Evolutionary conservation across 2,888 invertebrate species (phyloP).

Genomic region (Dicyrtoma fusca): DNA sequence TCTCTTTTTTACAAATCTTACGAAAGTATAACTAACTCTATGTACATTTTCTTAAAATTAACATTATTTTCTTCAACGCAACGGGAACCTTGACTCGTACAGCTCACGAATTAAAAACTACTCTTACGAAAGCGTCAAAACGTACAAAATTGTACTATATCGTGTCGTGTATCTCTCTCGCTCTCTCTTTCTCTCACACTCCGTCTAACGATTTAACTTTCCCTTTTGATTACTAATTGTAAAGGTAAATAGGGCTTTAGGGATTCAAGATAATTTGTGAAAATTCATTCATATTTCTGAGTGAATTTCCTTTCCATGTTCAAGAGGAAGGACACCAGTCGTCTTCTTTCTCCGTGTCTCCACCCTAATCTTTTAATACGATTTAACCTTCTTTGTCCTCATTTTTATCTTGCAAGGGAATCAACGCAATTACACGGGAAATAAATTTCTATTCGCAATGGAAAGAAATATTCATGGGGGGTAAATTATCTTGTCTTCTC

Average conservation of each 20-base stretch:
- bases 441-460: slow-evolving; percentile 15
- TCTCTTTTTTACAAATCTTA: slow-evolving; percentile 22
- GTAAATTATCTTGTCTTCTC: slow-evolving; percentile 23
- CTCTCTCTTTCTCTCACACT: too few relatives aligned
- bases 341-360: not conserved
- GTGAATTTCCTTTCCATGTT: slow-evolving; percentile 2
- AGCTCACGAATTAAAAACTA: too few relatives aligned
- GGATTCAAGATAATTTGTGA: too few relatives aligned
- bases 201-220: too few relatives aligned
- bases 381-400: not conserved
- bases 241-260: not conserved
- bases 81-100: too few relatives aligned
- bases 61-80: not conserved
- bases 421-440: slow-evolving; percentile 30
- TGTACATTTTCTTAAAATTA: not conserved
- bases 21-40: not conserved
- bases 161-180: too few relatives aligned
- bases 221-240: not conserved
- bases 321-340: not conserved
- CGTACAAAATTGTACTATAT: too few relatives aligned
- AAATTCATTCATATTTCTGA: too few relatives aligned
- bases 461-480: slow-evolving; percentile 13
- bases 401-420: not conserved
- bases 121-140: too few relatives aligned
- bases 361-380: slow-evolving; percentile 4